A percentile compares a stretch with the other conserved stretches of the same genome.
phyloP scores from a whole-genome alignment of 2,113 vertebrate genomes.

The Silurus meridionalis region DNA sequence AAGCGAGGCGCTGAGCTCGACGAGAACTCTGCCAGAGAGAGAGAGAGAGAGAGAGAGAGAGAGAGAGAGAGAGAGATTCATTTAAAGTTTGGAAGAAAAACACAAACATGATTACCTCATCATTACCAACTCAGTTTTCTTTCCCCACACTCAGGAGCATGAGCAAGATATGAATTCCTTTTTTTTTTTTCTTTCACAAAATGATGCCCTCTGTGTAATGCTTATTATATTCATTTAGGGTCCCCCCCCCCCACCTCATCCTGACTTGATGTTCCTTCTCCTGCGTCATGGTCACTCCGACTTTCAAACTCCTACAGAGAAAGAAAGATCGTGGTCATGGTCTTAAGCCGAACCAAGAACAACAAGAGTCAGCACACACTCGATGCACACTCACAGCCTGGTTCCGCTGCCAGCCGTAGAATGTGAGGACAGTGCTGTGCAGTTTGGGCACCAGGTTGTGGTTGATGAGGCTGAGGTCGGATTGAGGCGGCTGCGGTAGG shows the following conservation, averaged over 20 bases:
- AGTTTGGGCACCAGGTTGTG: conserved; percentile 79
- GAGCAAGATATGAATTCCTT: too few species aligned
- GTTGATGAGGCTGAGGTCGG: conserved; percentile 76
- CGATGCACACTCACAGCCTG: conserved; percentile 66
- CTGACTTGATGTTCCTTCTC: conserved; percentile 64
- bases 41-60: neutral
- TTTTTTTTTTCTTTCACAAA: too few species aligned
- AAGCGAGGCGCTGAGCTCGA: conserved; percentile 79
- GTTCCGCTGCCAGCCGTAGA: conserved; percentile 81
- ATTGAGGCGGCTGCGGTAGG: conserved; percentile 61
- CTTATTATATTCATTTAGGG: neutral
- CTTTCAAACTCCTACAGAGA: conserved; percentile 24
- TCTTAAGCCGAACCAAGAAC: neutral
- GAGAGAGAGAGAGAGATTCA: too few species aligned
- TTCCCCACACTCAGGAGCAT: too few species aligned
- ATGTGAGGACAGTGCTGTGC: conserved; percentile 72
- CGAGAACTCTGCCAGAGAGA: conserved; percentile 73
- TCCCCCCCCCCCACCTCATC: conserved; percentile 49
- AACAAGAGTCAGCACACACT: neutral
- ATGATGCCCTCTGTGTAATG: too few species aligned
- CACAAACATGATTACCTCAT: too few species aligned
- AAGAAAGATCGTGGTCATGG: too few species aligned
- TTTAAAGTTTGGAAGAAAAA: too few species aligned
- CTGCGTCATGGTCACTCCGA: conserved; percentile 30
- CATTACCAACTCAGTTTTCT: too few species aligned